Percentiles rank a stretch among this genome's conserved stretches.
Conservation (phyloP, 2,888 invertebrate species). For the Lasioglossum oenotherae region DNA sequence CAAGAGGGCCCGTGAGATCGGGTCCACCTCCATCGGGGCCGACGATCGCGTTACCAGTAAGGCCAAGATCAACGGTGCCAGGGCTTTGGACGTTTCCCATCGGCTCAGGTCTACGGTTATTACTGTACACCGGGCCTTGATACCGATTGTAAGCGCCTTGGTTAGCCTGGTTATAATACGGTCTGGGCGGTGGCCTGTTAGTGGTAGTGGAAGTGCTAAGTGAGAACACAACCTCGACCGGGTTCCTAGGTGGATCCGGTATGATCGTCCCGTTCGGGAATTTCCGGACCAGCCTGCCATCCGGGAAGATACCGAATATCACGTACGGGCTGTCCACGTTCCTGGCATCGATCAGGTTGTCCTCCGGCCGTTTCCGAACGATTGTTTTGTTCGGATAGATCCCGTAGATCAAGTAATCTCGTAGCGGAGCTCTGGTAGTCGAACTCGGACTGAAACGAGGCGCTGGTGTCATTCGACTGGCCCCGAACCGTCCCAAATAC, state of each 20-base stretch:
- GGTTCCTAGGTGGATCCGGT: conserved; percentile 86
- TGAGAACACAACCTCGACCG: conserved; percentile 83
- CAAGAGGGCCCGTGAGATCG: conserved; percentile 75
- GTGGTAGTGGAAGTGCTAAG: conserved; percentile 82
- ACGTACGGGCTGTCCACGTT: conserved; percentile 90
- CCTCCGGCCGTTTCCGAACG: conserved; percentile 90
- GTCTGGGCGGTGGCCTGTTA: conserved; percentile 79
- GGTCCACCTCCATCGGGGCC: conserved; percentile 75
- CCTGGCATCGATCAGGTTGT: conserved; percentile 88
- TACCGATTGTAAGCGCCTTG: conserved; percentile 77
- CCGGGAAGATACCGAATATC: conserved; percentile 91
- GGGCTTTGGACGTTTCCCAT: conserved; percentile 73
- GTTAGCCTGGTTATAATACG: conserved; percentile 78
- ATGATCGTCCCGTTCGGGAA: conserved; percentile 92
- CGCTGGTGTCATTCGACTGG: conserved; percentile 76
- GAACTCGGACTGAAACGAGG: conserved; percentile 79
- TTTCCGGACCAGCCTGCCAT: conserved; percentile 92
- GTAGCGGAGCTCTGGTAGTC: conserved; percentile 84
- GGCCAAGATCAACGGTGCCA: conserved; percentile 79
- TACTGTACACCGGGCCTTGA: conserved; percentile 74
- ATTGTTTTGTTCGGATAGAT: conserved; percentile 92
- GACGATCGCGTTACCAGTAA: conserved; percentile 80
- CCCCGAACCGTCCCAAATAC: conserved; percentile 78
- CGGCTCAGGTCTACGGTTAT: conserved; percentile 77
- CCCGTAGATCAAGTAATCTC: conserved; percentile 91